Percentiles rank a stretch among this genome's conserved stretches.
phyloP scores from a whole-genome alignment of 2,113 vertebrate species.

The Poeciliopsis retropinna region DNA sequence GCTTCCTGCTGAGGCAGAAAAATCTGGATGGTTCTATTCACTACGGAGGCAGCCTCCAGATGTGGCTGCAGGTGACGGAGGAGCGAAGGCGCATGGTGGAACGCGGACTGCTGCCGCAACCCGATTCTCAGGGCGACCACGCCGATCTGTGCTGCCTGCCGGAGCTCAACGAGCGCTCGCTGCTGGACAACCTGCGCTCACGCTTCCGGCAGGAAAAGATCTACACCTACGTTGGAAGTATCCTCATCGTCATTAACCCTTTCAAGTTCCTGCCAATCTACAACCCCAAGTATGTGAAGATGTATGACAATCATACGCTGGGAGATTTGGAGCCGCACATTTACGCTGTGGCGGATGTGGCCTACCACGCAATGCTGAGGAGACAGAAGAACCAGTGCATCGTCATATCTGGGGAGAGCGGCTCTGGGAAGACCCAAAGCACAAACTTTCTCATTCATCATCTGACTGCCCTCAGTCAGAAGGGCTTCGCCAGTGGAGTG shows the following conservation, averaged over 20 bases:
- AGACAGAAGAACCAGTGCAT: slow-evolving; percentile 95
- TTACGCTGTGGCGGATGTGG: slow-evolving; percentile 96
- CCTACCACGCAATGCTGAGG: slow-evolving; percentile 97
- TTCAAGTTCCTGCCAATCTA: slow-evolving; percentile 99
- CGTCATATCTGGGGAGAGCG: slow-evolving; percentile 97
- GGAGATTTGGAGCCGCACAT: slow-evolving; percentile 96
- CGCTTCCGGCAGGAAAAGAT: slow-evolving; percentile 98
- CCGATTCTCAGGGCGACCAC: slow-evolving; percentile 87
- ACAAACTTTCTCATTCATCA: slow-evolving; percentile 99
- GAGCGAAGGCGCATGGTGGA: slow-evolving; percentile 93
- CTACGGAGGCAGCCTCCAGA: slow-evolving; percentile 94
- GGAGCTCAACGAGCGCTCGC: slow-evolving; percentile 93
- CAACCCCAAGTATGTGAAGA: slow-evolving; percentile 99
- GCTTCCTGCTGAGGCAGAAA: slow-evolving; percentile 95
- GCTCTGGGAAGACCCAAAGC: slow-evolving; percentile 98
- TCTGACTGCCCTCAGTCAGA: slow-evolving; percentile 98
- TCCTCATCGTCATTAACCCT: slow-evolving; percentile 97
- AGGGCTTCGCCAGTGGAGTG: slow-evolving; percentile 97
- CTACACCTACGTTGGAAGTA: slow-evolving; percentile 97
- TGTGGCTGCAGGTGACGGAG: slow-evolving; percentile 94
- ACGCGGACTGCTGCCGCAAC: slow-evolving; percentile 92
- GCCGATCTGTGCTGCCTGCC: slow-evolving; percentile 93
- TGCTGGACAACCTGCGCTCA: slow-evolving; percentile 94
- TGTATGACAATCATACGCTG: slow-evolving; percentile 97
- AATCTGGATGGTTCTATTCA: slow-evolving; percentile 97